Conservation (phyloP, 1,140 invertebrate species). For the Spodoptera frugiperda region DNA sequence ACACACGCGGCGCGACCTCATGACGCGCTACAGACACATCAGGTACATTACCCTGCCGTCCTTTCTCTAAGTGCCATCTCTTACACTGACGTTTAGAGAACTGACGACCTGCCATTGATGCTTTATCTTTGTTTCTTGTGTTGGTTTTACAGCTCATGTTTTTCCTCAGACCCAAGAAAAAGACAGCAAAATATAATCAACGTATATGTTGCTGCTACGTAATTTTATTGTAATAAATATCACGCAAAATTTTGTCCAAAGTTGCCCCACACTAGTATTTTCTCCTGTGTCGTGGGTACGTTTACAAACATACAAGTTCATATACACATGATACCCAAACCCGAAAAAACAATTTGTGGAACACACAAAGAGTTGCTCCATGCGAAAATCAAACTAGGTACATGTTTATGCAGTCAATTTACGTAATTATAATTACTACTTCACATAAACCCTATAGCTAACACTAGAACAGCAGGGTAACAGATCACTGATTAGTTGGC, state of each 20-base stretch:
- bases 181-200: too few relatives aligned
- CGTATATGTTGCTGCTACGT: neutral
- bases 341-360: too few relatives aligned
- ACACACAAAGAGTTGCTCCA: too few relatives aligned
- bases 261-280: too few relatives aligned
- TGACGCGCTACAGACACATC: slow-evolving; percentile 66
- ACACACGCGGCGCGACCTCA: slow-evolving; percentile 53
- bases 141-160: too few relatives aligned
- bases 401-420: too few relatives aligned
- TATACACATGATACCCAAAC: too few relatives aligned
- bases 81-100: neutral
- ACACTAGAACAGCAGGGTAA: neutral
- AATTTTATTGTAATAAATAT: neutral
- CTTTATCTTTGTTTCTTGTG: neutral
- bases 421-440: neutral
- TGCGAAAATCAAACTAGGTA: too few relatives aligned
- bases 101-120: neutral
- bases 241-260: neutral
- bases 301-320: too few relatives aligned
- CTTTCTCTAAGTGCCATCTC: neutral
- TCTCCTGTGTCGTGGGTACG: too few relatives aligned
- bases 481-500: too few relatives aligned
- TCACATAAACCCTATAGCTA: neutral
- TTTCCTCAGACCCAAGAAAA: too few relatives aligned
- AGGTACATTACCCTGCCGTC: slow-evolving; percentile 54